Evolutionary conservation across 2,113 vertebrate species (phyloP), one percentile per base, ranked within the genome.

Genomic region (Ceyx cyanopectus): DNA sequence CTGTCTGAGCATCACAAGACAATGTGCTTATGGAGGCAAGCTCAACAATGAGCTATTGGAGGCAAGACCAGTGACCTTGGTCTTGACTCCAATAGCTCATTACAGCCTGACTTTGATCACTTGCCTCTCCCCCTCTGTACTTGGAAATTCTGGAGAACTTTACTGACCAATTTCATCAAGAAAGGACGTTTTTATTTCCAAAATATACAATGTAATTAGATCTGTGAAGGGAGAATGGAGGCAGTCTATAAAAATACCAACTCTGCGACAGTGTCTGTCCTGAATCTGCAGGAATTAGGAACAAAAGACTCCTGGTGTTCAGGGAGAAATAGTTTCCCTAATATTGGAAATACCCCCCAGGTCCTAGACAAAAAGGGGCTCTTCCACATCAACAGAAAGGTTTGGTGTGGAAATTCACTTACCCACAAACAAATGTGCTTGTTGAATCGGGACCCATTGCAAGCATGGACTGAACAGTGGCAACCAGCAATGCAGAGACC

Each of bases 131-230:
- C 65, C n/a, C 7, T 57, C 84, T 77, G 63, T 41, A 34, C 67
- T 32, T 70, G 75, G 81, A 89, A 82, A 54, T 56, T 54, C 46
- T 82, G 84, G 43, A 94, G 68, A 91, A 81, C 24, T 80, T 89
- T 96, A 81, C 84, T 82, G 56, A 84, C 78, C 4, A 2, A 27
- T 87, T 87, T 40, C 10, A 92, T 90, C 87, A 80, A 89, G 80
- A 56, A 82, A 57, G 34, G 93, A 94, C 90, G 11, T 60, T 92
- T 95, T 92, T 87, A 93, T 87, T 91, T 92, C 83, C 84, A 85
- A 94, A 97, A 95, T 89, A 93, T 91, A 90, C 89, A 87, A 54
- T 48, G 84, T 85, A 93, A 96, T 95, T 93, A 91, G 82, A 91
- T 56, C 51, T 51, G 60, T 0, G 1, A 93, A 77, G 60, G 79